Evolutionary conservation across 1,140 invertebrate species (phyloP), one percentile per base, ranked within the genome.

Genomic region (Danaus plexippus): DNA sequence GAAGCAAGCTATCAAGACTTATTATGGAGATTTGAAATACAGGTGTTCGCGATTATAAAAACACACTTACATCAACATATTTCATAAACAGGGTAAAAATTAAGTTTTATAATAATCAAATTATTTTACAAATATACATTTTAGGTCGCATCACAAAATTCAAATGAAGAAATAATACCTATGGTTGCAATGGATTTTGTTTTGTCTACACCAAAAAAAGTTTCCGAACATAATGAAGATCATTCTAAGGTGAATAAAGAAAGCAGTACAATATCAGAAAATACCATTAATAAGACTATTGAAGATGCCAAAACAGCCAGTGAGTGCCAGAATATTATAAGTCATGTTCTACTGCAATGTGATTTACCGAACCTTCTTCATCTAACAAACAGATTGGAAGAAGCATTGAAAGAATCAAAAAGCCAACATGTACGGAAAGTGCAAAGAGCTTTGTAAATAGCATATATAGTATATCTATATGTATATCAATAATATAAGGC

Each of bases 341-440:
- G 67, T 11, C 84, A 87, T 67, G 59, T 77, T 12, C 48, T 87
- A 11, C 53, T 88, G 6, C 80, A 86, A 40, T 80, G 77, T 70
- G 83, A 88, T 54, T 63, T 88, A 48, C 80, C 84, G 12, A 87
- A 87, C 66, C 69, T 88, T 55, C 47, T 86, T 12, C 72, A 87
- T 70, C 52, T 88, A 49, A 85, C 83, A 11, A 79, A 84, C 62
- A 78, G 65, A 52, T 69, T 88, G 45, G 86, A 87, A 12, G 73
- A 76, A 65, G 87, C 87, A 12, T 61, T 87, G 15, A 80, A 84
- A 52, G 86, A 88, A 78, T 85, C 84, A 8, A 87, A 87, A 60
- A 85, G 80, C 53, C 82, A 87, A 58, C 86, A 88, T 78, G 77
- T 88, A 8, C 72, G 82, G 2, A 84, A 86, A 75, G 77, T 86